These are phyloP conservation scores for Phaetusa simplex DNA, from an alignment of 2,113 vertebrate species.

Conservation along the genomic window DNA sequence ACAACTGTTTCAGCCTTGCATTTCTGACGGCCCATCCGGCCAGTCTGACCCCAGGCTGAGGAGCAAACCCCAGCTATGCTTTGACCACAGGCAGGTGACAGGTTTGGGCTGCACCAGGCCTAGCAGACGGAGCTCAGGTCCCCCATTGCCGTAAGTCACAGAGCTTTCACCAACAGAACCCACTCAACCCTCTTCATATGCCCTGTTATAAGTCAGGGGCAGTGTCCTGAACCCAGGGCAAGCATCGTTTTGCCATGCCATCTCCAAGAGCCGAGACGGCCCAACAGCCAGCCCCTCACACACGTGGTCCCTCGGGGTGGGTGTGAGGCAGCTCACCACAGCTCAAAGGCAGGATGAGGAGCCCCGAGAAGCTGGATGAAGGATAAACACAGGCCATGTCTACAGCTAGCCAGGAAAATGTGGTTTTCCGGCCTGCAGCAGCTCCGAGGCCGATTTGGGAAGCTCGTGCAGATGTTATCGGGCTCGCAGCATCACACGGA, in stretches of 20 bases:
- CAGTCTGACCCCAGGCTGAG: rapidly evolving
- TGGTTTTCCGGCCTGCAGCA: neutral
- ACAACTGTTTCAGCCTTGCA: neutral
- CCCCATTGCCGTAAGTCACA: rapidly evolving
- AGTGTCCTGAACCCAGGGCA: neutral
- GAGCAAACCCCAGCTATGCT: neutral
- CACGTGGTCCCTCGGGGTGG: rapidly evolving
- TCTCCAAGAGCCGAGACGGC: neutral
- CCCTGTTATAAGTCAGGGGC: neutral
- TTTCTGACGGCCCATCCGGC: neutral
- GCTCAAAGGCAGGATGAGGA: neutral
- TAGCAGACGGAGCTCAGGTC: rapidly evolving
- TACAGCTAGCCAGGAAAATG: neutral
- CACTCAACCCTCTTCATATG: rapidly evolving
- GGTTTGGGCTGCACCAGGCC: neutral
- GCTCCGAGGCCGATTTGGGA: neutral
- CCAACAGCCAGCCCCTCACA: neutral
- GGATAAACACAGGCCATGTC: neutral
- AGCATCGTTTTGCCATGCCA: neutral
- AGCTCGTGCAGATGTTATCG: neutral
- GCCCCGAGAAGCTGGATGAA: neutral
- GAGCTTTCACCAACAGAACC: neutral
- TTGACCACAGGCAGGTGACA: neutral
- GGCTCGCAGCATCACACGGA: neutral
- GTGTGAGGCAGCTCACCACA: neutral